Conservation (phyloP, 2,113 vertebrate species). For the Loxodonta africana region DNA sequence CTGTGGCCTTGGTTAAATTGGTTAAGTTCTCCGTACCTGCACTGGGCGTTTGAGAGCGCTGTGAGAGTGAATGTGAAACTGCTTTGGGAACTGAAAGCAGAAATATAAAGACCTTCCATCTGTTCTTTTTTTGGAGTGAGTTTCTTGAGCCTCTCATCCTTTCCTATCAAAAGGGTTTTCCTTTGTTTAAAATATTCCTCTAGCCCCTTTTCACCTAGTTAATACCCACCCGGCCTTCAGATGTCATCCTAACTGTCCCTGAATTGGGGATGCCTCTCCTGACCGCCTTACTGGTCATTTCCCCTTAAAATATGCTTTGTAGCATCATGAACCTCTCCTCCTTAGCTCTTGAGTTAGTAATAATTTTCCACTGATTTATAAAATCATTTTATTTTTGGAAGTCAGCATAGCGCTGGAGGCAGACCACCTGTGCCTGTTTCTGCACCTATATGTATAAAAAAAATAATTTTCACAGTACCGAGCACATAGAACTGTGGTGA, state of each 20-base stretch:
- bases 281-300: not conserved
- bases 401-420: not conserved
- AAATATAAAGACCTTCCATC: not conserved
- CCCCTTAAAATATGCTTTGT: not conserved
- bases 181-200: not conserved
- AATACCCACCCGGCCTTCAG: not conserved
- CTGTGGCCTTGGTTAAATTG: not conserved
- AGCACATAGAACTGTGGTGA: not conserved
- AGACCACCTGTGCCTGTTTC: not conserved
- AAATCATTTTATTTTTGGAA: not conserved
- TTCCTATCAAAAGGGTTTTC: not conserved
- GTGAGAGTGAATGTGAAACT: not conserved
- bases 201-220: not conserved
- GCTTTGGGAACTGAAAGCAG: not conserved
- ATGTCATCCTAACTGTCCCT: not conserved
- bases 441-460: conserved; percentile 33
- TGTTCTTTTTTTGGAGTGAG: not conserved
- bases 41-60: not conserved
- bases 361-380: not conserved
- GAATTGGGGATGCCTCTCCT: not conserved
- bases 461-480: not conserved
- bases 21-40: not conserved
- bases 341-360: not conserved
- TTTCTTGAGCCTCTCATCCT: not conserved
- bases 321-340: not conserved